These are phyloP conservation scores for Hozukius guyotensis DNA, from an alignment of 2,797 vertebrate genomes.

Conservation along the genomic window DNA sequence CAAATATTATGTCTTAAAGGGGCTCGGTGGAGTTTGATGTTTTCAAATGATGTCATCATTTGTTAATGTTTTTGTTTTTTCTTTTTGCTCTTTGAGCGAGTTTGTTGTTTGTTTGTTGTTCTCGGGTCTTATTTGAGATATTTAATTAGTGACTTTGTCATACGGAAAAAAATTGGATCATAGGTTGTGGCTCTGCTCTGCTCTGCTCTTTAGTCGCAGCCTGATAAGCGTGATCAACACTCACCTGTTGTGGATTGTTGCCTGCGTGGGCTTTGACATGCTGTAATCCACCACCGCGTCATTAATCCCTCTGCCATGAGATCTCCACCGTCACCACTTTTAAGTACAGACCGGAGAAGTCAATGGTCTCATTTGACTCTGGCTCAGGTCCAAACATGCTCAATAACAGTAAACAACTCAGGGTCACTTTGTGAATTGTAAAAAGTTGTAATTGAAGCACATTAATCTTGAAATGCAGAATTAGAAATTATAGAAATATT, in stretches of 20 bases:
- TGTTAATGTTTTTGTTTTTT: no score
- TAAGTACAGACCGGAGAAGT: conserved; percentile 10
- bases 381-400: not conserved
- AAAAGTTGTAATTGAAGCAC: not conserved
- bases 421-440: not conserved
- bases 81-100: no score
- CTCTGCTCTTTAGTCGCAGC: not conserved
- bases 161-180: not conserved
- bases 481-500: not conserved
- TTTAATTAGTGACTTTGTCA: not conserved
- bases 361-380: not conserved
- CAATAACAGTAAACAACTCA: not conserved
- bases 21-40: no score
- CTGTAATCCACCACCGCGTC: conserved; percentile 47
- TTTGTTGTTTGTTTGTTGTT: not conserved
- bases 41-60: no score
- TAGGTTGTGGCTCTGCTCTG: not conserved
- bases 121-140: not conserved
- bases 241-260: conserved; percentile 13
- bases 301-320: conserved; percentile 46
- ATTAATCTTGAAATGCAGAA: not conserved
- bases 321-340: conserved; percentile 12
- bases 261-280: not conserved
- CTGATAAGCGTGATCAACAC: conserved; percentile 12
- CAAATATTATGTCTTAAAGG: no score